Percentiles rank a stretch among this genome's conserved stretches.
phyloP scores from a whole-genome alignment of 2,113 vertebrate species.

The Anhinga anhinga region DNA sequence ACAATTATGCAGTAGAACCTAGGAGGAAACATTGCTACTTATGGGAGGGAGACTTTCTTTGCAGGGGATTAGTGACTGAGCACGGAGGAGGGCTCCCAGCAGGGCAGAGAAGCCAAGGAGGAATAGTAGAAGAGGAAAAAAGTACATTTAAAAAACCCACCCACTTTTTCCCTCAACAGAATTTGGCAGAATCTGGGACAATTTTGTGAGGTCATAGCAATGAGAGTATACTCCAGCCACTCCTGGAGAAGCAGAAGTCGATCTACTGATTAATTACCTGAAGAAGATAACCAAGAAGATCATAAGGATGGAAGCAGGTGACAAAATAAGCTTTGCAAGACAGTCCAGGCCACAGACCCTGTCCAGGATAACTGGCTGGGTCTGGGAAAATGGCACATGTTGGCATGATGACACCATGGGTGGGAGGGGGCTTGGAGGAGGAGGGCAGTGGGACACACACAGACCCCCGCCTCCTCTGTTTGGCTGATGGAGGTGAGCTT shows the following conservation, averaged over 20 bases:
- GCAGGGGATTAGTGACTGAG: not conserved
- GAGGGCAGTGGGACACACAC: not conserved
- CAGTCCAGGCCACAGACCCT: not conserved
- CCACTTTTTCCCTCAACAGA: not conserved
- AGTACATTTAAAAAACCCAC: fast-evolving
- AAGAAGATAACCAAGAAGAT: not conserved
- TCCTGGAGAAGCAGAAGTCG: not conserved
- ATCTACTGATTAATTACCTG: not conserved
- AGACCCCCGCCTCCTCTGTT: not conserved
- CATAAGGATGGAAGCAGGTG: not conserved
- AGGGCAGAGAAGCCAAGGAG: not conserved
- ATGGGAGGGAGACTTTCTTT: not conserved
- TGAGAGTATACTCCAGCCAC: not conserved
- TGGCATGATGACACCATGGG: fast-evolving
- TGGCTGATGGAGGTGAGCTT: not conserved
- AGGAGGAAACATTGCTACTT: not conserved
- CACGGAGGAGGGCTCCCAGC: not conserved
- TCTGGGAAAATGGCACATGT: not conserved
- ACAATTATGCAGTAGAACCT: not conserved
- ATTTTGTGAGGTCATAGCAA: not conserved
- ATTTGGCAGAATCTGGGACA: not conserved
- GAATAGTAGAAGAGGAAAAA: not conserved
- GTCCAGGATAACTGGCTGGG: not conserved
- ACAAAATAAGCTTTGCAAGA: not conserved
- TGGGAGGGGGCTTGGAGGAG: not conserved